A percentile compares a stretch with the other conserved stretches of the same genome.
Conservation (phyloP, 2,797 vertebrate genomes). For the Artibeus jamaicensis region DNA sequence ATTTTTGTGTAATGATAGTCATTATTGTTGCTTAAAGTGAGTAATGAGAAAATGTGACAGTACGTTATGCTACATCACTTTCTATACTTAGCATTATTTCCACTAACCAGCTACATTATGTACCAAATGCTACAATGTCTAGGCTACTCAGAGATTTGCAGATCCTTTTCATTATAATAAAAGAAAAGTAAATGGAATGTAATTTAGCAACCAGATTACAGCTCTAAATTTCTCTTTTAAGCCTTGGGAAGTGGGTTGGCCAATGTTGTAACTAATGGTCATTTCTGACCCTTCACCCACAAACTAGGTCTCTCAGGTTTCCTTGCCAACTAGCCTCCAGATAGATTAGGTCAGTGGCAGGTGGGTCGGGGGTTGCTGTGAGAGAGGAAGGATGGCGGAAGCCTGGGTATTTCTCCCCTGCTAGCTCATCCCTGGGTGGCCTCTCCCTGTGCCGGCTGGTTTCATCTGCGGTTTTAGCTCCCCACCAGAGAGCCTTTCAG, state of each 20-base stretch:
- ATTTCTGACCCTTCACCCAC: neutral
- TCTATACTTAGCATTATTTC: slow-evolving; percentile 17
- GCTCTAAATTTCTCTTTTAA: slow-evolving; percentile 3
- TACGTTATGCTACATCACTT: neutral
- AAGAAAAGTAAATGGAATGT: slow-evolving; percentile 38
- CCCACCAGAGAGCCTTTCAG: neutral
- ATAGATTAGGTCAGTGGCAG: neutral
- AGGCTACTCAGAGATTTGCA: neutral
- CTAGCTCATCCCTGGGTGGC: neutral
- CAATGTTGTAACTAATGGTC: neutral
- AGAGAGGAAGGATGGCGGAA: neutral
- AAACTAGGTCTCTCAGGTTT: neutral
- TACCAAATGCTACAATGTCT: slow-evolving; percentile 18
- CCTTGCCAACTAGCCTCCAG: neutral
- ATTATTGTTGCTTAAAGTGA: neutral
- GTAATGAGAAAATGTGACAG: slow-evolving; percentile 23
- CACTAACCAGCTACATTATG: slow-evolving; percentile 14
- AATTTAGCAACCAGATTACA: slow-evolving; percentile 17
- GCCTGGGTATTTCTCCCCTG: neutral
- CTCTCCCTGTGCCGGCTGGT: neutral
- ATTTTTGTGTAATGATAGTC: slow-evolving; percentile 8
- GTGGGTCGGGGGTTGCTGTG: accelerated
- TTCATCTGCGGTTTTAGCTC: neutral
- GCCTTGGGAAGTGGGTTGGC: neutral
- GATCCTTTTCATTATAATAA: slow-evolving; percentile 44